A percentile compares a stretch with the other conserved stretches of the same genome.
Evolutionary conservation across 2,888 invertebrate genomes (phyloP).

Genomic region (Nymphalis c-album): DNA sequence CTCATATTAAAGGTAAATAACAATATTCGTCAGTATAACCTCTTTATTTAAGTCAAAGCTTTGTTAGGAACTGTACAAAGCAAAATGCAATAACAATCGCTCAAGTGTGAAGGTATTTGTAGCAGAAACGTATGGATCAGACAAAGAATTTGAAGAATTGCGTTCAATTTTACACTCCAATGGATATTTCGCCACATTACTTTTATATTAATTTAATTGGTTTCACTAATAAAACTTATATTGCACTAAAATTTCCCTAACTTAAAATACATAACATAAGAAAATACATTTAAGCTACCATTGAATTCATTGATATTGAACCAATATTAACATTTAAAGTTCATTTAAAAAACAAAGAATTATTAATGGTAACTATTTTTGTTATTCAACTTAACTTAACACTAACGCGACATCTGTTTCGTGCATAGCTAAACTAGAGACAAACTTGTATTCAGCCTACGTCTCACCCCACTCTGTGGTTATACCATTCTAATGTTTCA

Average conservation of each 20-base stretch:
- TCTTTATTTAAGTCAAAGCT: conserved; percentile 3
- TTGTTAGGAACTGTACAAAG: conserved; percentile 11
- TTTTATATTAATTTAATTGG: neutral
- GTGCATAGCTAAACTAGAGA: neutral
- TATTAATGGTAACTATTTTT: too few relatives aligned
- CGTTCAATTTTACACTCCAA: neutral
- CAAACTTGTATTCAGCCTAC: neutral
- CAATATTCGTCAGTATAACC: too few relatives aligned
- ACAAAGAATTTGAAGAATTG: conserved; percentile 17
- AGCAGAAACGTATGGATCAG: neutral
- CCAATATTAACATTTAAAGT: too few relatives aligned
- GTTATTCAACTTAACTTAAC: too few relatives aligned
- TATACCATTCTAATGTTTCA: neutral
- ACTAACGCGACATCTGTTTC: conserved; percentile 12
- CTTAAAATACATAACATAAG: too few relatives aligned
- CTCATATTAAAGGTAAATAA: neutral
- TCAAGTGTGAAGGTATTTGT: conserved; percentile 21
- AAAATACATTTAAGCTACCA: too few relatives aligned
- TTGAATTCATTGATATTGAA: too few relatives aligned
- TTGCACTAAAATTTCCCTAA: too few relatives aligned
- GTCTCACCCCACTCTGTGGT: too few relatives aligned
- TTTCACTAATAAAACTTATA: too few relatives aligned
- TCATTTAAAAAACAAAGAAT: too few relatives aligned
- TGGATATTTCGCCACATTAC: neutral
- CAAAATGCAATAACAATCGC: conserved; percentile 25